Percentiles rank a stretch among this genome's conserved stretches.
Conservation (phyloP, 2,888 invertebrate species). For the Mermis nigrescens region DNA sequence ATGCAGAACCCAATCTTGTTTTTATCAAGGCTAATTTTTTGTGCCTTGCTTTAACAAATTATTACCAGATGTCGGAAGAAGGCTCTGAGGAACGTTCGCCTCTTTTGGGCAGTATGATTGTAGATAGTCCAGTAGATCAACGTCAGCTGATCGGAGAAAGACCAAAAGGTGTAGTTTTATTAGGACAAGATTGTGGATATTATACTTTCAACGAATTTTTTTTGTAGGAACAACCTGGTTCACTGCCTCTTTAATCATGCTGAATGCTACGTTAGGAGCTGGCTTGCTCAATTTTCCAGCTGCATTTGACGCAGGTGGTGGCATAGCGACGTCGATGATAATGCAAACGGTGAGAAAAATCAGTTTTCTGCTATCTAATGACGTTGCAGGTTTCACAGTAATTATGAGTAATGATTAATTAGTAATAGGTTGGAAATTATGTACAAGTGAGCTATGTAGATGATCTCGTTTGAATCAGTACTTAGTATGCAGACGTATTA, state of each 20-base stretch:
- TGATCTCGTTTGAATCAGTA: too few relatives aligned
- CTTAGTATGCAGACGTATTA: too few relatives aligned
- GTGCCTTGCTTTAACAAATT: too few relatives aligned
- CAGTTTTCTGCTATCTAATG: too few relatives aligned
- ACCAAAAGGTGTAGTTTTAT: neutral
- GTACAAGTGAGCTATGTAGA: too few relatives aligned
- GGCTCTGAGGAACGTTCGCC: neutral
- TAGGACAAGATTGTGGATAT: too few relatives aligned
- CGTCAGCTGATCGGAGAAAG: neutral
- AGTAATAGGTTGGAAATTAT: too few relatives aligned
- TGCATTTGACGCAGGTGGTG: conserved; percentile 44
- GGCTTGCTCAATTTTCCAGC: conserved; percentile 45
- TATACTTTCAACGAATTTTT: neutral
- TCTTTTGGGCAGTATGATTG: neutral
- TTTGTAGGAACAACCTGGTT: conserved; percentile 33
- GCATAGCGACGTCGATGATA: conserved; percentile 39
- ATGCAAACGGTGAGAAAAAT: conserved; percentile 38
- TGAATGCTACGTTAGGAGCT: conserved; percentile 43
- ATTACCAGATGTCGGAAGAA: neutral
- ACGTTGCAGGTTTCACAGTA: too few relatives aligned
- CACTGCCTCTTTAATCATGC: conserved; percentile 35
- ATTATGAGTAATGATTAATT: too few relatives aligned
- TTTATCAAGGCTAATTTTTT: too few relatives aligned
- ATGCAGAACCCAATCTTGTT: too few relatives aligned
- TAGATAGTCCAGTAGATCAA: neutral